A percentile compares a stretch with the other conserved stretches of the same genome.
Conservation (phyloP, 2,113 vertebrate genomes). For the Daphoenositta chrysoptera region DNA sequence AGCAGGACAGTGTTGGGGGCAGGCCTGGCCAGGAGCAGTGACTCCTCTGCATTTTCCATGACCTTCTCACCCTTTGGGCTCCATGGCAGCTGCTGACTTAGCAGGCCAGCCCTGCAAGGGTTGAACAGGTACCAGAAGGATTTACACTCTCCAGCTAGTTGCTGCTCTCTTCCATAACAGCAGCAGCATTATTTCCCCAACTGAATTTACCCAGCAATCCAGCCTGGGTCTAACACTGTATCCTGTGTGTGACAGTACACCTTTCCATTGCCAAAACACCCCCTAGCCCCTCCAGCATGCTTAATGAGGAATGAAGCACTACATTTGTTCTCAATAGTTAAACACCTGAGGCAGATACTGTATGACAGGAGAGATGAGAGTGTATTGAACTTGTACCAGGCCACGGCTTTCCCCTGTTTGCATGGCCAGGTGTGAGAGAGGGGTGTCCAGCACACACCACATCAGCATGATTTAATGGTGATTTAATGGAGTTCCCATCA, state of each 20-base stretch:
- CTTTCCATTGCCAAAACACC: background rate
- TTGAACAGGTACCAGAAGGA: background rate
- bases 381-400: background rate
- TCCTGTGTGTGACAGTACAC: background rate
- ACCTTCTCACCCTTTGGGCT: background rate
- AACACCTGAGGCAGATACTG: background rate
- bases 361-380: background rate
- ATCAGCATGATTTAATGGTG: rapidly evolving
- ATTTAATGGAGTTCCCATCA: background rate
- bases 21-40: background rate
- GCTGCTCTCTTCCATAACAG: background rate
- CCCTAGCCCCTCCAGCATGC: background rate
- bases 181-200: background rate
- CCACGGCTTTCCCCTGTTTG: background rate
- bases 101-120: background rate
- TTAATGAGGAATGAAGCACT: background rate
- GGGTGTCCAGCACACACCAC: background rate
- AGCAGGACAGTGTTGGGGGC: background rate
- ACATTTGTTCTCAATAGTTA: background rate
- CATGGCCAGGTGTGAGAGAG: background rate
- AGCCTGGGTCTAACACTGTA: background rate
- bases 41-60: background rate
- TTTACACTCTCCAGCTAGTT: background rate
- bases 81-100: background rate
- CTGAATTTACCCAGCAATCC: background rate